A percentile compares a stretch with the other conserved stretches of the same genome.
Evolutionary conservation across 2,797 vertebrate species (phyloP).

Genomic region (Rhinella marina): DNA sequence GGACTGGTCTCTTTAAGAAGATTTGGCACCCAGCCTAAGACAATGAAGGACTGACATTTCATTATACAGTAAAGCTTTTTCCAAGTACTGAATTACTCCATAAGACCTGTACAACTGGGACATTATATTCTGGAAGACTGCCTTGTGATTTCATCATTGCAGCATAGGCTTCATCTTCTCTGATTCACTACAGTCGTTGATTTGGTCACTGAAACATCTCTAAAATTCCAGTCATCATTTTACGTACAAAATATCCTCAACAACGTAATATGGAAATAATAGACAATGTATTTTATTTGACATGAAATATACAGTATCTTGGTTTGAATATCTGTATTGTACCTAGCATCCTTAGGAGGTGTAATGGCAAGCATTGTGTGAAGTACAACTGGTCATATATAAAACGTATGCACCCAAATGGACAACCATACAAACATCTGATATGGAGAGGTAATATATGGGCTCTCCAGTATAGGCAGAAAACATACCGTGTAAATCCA

Average conservation of each 20-base stretch:
- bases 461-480: too few relatives aligned
- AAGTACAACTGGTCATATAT: not conserved
- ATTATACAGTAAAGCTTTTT: not conserved
- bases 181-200: not conserved
- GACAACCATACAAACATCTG: not conserved
- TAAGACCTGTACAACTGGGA: not conserved
- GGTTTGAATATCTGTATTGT: not conserved
- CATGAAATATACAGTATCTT: not conserved
- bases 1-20: too few relatives aligned
- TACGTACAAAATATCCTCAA: not conserved
- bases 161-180: not conserved
- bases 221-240: not conserved
- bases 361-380: not conserved
- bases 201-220: not conserved
- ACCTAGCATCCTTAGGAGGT: not conserved
- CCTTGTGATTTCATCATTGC: not conserved
- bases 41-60: not conserved
- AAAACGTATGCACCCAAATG: not conserved
- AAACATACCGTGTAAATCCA: not conserved
- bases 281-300: not conserved
- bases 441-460: not conserved
- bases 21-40: too few relatives aligned
- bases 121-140: constrained; percentile 9
- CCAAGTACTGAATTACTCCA: not conserved
- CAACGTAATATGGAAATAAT: not conserved